Evolutionary conservation across 2,113 vertebrate species (phyloP).

Genomic region (Bambusicola thoracicus): DNA sequence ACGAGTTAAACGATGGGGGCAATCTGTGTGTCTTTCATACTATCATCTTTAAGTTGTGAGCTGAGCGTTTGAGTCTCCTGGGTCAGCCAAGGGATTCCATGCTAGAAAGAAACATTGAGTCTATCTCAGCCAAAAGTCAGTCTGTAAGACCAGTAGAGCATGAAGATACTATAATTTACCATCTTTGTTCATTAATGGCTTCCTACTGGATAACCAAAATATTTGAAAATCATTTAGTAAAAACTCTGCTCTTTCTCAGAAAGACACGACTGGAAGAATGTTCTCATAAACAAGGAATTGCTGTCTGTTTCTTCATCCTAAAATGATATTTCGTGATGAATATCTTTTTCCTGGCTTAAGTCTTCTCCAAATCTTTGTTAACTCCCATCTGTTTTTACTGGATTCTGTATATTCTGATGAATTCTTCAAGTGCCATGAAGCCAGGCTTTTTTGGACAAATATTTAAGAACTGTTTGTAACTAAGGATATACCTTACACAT

Average conservation of each 20-base stretch:
- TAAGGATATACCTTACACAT: not conserved
- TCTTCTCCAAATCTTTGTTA: constrained; percentile 15
- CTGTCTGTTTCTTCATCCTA: not conserved
- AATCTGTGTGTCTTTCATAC: not conserved
- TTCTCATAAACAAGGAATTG: not conserved
- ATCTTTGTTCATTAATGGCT: constrained; percentile 1
- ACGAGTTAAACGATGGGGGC: not conserved
- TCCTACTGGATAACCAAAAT: not conserved
- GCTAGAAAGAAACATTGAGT: not conserved
- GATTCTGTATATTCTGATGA: not conserved
- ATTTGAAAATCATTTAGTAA: constrained; percentile 19
- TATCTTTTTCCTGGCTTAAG: not conserved
- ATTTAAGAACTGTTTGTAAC: constrained; percentile 14
- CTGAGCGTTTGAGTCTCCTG: not conserved
- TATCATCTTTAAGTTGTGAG: not conserved
- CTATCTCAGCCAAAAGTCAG: not conserved
- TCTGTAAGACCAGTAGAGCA: not conserved
- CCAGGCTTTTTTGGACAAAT: constrained; percentile 16
- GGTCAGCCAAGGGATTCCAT: not conserved
- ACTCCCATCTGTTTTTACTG: constrained; percentile 21
- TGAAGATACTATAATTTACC: not conserved
- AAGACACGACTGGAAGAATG: constrained; percentile 1
- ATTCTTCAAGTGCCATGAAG: constrained; percentile 14
- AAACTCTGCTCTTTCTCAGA: not conserved
- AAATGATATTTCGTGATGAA: constrained; percentile 7